Evolutionary conservation across 1,140 invertebrate species (phyloP), one percentile per base, ranked within the genome.

Genomic region (Pectinophora gossypiella): DNA sequence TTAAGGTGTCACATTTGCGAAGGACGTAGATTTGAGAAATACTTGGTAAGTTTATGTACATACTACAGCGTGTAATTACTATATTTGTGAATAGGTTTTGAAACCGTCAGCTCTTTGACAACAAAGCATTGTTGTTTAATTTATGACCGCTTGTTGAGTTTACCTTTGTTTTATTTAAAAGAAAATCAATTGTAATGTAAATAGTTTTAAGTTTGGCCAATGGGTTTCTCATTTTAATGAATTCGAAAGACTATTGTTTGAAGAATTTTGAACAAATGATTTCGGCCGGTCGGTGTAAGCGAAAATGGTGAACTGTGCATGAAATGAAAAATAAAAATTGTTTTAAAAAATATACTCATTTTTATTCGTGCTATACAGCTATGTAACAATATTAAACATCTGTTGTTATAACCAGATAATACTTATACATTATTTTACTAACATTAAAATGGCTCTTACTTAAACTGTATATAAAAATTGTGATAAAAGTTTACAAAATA

Each of bases 291-390:
- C 48, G 49, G 48, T 58, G 44, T 68, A 68, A 60, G 66, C 48
- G 57, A 61, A 70, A 64, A 58, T 65, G 58, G n/a, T 64, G 43
- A 53, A 63, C 55, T 54, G 58, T 66, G 56, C 56, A 63, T 67
- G 66, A 61, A 68, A 72, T 69, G 62, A 69, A 32, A 72, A 72
- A 76, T 72, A 70, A 71, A 48, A 45, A 57, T 66, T 71, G 59
- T 70, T 72, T 74, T 60, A 46, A 61, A 64, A 2, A 2, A 40
- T 2, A 40, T 7, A 18, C 9, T 32, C 9, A 3, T 1, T 40
- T 40, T 40, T 40, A 40, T 40, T 32, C n/a, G n/a, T n/a, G n/a
- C n/a, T n/a, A n/a, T n/a, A n/a, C n/a, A n/a, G n/a, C n/a, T n/a
- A n/a, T n/a, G n/a, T n/a, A n/a, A n/a, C n/a, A n/a, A n/a, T n/a